phyloP scores from a whole-genome alignment of 2,888 invertebrate species.

The Petrophora chlorosata region DNA sequence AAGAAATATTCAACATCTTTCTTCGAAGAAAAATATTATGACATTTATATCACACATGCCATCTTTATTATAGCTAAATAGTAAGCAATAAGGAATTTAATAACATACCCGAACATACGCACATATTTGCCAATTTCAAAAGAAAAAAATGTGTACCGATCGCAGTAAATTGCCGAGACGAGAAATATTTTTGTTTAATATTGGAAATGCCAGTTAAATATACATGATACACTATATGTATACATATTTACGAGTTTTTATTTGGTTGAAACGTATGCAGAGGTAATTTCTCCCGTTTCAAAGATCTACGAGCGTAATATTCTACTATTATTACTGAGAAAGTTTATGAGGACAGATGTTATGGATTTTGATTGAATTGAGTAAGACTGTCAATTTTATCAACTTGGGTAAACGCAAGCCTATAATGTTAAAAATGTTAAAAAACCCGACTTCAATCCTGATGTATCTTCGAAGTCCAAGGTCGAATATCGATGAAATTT shows the following conservation, averaged over 20 bases:
- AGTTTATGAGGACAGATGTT: too few relatives aligned
- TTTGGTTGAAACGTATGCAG: too few relatives aligned
- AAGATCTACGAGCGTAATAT: too few relatives aligned
- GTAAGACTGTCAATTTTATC: too few relatives aligned
- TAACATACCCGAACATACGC: slow-evolving; percentile 25
- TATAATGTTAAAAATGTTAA: too few relatives aligned
- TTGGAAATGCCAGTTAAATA: slow-evolving; percentile 29
- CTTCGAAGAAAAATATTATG: slow-evolving; percentile 6
- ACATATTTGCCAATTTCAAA: slow-evolving; percentile 33
- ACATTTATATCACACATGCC: slow-evolving; percentile 12
- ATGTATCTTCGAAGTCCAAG: too few relatives aligned
- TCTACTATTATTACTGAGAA: too few relatives aligned
- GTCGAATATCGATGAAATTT: too few relatives aligned
- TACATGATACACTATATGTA: neutral
- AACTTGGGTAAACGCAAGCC: too few relatives aligned
- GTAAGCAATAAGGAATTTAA: slow-evolving; percentile 35
- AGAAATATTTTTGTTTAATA: slow-evolving; percentile 32
- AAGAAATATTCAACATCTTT: neutral
- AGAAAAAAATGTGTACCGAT: slow-evolving; percentile 31
- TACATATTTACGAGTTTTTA: neutral
- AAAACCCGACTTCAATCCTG: too few relatives aligned
- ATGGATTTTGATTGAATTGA: too few relatives aligned
- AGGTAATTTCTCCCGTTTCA: too few relatives aligned
- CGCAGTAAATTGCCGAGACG: slow-evolving; percentile 25
- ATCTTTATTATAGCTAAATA: slow-evolving; percentile 24